A percentile compares a stretch with the other conserved stretches of the same genome.
Conservation (phyloP, 2,113 vertebrate species). For the Myotis yumanensis region DNA sequence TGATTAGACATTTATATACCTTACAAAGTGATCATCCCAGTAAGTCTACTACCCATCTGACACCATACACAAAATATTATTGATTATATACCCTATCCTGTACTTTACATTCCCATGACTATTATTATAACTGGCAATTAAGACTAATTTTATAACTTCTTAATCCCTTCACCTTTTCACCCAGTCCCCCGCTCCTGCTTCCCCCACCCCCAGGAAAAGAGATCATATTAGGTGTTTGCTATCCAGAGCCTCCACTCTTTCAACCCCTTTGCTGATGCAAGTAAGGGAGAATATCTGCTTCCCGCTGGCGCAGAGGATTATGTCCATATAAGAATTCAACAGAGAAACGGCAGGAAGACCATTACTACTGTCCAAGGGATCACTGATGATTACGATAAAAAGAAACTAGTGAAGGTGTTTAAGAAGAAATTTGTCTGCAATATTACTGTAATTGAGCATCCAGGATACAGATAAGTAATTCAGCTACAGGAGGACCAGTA, state of each 20-base stretch:
- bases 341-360: conserved; percentile 98
- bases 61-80: not conserved
- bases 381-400: too few species aligned
- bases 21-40: not conserved
- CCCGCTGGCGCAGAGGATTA: conserved; percentile 97
- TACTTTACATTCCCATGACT: not conserved
- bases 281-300: conserved; percentile 98
- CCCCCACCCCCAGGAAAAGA: conserved; percentile 77
- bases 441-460: too few species aligned
- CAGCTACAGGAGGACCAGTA: too few species aligned
- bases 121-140: not conserved
- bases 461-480: too few species aligned
- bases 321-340: conserved; percentile 99
- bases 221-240: conserved; percentile 97
- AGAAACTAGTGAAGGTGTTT: too few species aligned
- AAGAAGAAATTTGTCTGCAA: too few species aligned
- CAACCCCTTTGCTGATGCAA: conserved; percentile 99
- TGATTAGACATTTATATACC: not conserved
- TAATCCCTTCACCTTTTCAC: not conserved
- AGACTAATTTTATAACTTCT: not conserved
- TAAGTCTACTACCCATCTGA: not conserved
- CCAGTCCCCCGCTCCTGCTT: not conserved
- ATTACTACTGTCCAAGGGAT: conserved; percentile 96
- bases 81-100: not conserved
- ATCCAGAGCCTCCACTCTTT: conserved; percentile 97